phyloP scores from a whole-genome alignment of 2,888 invertebrate species.

The Ferrisia virgata region DNA sequence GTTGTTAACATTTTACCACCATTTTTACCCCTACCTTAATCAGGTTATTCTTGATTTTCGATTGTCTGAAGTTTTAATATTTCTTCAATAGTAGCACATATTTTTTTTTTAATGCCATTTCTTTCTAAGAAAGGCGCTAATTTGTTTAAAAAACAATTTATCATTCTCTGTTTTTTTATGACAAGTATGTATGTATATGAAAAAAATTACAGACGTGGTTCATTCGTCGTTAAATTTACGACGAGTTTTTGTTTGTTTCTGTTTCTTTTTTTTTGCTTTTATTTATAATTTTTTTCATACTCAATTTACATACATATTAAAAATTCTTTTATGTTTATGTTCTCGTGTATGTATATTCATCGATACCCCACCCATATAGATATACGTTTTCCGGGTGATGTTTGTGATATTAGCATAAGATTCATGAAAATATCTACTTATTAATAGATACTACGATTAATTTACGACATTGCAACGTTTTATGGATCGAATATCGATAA shows the following conservation, averaged over 20 bases:
- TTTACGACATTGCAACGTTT: neutral
- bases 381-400: neutral
- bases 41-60: neutral
- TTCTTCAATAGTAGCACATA: neutral
- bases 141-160: neutral
- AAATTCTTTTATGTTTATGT: conserved; percentile 20
- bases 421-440: neutral
- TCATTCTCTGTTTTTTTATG: conserved; percentile 7
- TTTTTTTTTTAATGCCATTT: neutral
- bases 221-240: neutral
- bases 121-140: neutral
- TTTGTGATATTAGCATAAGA: neutral
- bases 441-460: neutral
- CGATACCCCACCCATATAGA: too few relatives aligned
- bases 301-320: neutral
- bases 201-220: conserved; percentile 4
- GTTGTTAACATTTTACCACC: neutral
- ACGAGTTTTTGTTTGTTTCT: neutral
- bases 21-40: neutral
- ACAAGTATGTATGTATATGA: neutral
- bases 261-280: neutral
- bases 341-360: too few relatives aligned
- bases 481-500: neutral
- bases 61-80: neutral
- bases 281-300: too few relatives aligned